Evolutionary conservation across 1,140 invertebrate species (phyloP).

Genomic region (Gerris buenoi): DNA sequence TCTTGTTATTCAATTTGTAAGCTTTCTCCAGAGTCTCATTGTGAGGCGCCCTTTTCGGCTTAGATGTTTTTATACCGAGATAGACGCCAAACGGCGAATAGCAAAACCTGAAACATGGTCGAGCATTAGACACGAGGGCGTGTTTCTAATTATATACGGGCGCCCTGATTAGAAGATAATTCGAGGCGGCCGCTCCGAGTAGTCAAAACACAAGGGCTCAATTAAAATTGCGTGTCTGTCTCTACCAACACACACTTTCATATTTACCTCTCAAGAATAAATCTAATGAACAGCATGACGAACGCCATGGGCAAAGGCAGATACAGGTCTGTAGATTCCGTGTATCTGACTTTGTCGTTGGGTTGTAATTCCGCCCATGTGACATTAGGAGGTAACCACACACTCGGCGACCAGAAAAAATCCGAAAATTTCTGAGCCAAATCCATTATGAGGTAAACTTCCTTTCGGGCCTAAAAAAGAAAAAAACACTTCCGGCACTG

Average conservation of each 20-base stretch:
- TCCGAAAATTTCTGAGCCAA: constrained; percentile 20
- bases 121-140: constrained; percentile 11
- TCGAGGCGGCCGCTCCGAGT: not conserved
- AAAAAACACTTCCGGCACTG: not conserved
- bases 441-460: too few relatives aligned
- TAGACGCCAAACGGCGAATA: constrained; percentile 59
- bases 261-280: constrained; percentile 63
- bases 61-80: constrained; percentile 58
- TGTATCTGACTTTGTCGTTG: constrained; percentile 57
- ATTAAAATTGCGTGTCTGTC: too few relatives aligned
- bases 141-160: not conserved
- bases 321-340: constrained; percentile 60
- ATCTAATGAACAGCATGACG: constrained; percentile 53
- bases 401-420: constrained; percentile 62
- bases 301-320: constrained; percentile 69
- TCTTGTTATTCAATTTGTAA: constrained; percentile 43
- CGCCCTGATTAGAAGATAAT: not conserved
- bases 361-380: constrained; percentile 76
- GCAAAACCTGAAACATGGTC: constrained; percentile 52
- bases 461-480: not conserved
- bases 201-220: not conserved
- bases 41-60: constrained; percentile 50
- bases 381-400: constrained; percentile 80
- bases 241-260: too few relatives aligned
- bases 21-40: constrained; percentile 58